phyloP scores from a whole-genome alignment of 2,113 vertebrate genomes.

The Myiozetetes cayanensis region DNA sequence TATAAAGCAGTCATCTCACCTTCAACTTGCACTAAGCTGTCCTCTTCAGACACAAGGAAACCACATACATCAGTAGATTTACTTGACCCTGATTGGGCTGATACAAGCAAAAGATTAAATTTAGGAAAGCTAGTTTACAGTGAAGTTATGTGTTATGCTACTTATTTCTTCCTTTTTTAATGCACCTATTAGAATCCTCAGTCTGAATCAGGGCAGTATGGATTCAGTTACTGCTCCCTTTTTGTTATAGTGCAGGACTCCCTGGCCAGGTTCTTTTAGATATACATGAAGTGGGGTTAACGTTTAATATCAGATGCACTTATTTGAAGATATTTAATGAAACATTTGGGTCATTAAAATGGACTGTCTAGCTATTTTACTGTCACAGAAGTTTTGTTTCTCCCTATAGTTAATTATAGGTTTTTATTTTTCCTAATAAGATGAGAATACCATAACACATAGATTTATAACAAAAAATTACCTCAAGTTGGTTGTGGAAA shows the following conservation, averaged over 20 bases:
- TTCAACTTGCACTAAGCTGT: neutral
- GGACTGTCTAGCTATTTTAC: neutral
- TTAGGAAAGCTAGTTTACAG: neutral
- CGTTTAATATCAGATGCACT: neutral
- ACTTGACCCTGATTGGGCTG: neutral
- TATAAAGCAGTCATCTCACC: neutral
- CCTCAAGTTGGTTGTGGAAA: neutral
- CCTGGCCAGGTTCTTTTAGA: neutral
- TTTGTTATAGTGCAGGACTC: neutral
- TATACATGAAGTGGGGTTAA: accelerated
- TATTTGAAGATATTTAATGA: neutral
- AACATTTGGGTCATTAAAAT: neutral
- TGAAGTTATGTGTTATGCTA: neutral
- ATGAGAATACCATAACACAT: neutral
- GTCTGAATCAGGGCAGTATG: neutral
- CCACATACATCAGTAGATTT: neutral
- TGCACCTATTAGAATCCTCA: neutral
- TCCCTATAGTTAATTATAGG: too few species aligned
- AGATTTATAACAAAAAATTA: neutral
- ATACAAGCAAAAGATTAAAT: neutral
- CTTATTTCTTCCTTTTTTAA: neutral
- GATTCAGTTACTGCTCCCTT: neutral
- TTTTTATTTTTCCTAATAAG: neutral
- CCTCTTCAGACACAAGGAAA: neutral
- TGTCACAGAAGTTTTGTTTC: neutral